These are phyloP conservation scores for Ceyx melanurus DNA, from an alignment of 2,113 vertebrate species.

Conservation along the genomic window DNA sequence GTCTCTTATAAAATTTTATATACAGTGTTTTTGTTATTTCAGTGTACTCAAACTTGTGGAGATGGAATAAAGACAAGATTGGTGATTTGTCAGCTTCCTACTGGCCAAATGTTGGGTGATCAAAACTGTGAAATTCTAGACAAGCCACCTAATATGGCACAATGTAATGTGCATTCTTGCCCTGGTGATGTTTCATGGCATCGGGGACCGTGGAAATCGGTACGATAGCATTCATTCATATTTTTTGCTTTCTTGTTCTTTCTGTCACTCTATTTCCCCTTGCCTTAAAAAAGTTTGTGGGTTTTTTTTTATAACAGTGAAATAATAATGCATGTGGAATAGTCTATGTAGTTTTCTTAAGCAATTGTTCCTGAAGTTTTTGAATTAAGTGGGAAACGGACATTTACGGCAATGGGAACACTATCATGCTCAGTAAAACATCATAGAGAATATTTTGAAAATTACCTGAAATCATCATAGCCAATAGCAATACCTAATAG, in stretches of 20 bases:
- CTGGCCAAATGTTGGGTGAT: slow-evolving; percentile 84
- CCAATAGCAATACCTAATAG: not conserved
- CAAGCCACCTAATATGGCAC: slow-evolving; percentile 86
- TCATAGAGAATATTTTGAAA: not conserved
- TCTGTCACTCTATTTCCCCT: not conserved
- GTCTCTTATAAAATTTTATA: not conserved
- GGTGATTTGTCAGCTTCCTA: slow-evolving; percentile 91
- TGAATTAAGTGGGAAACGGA: not conserved
- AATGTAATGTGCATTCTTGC: slow-evolving; percentile 88
- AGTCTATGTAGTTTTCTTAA: not conserved
- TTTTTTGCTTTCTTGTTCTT: not conserved
- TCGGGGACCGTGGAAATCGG: slow-evolving; percentile 92
- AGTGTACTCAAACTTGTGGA: slow-evolving; percentile 93
- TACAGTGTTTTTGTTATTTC: slow-evolving; percentile 17
- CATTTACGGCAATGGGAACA: not conserved
- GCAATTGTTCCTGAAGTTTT: not conserved
- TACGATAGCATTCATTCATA: slow-evolving; percentile 84
- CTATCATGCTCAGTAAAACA: not conserved
- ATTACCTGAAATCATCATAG: not conserved
- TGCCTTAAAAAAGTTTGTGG: not conserved
- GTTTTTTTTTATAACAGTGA: slow-evolving; percentile 44
- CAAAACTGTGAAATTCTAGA: slow-evolving; percentile 90
- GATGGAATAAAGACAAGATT: slow-evolving; percentile 88
- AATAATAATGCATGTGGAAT: slow-evolving; percentile 43
- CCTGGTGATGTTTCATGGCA: slow-evolving; percentile 89